phyloP scores from a whole-genome alignment of 1,140 invertebrate species.

The Tenebrio molitor region DNA sequence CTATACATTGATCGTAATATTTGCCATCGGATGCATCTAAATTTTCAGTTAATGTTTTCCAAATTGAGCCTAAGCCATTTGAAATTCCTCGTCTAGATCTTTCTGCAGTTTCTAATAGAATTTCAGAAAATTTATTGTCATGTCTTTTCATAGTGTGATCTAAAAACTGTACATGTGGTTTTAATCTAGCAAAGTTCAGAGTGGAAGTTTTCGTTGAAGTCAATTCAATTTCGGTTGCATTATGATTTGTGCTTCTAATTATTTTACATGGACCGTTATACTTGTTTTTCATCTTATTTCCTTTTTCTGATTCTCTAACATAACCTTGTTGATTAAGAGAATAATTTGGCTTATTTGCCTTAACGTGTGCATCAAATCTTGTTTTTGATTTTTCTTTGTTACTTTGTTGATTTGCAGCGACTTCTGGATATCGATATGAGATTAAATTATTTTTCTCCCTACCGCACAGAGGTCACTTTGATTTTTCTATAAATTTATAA shows the following conservation, averaged over 20 bases:
- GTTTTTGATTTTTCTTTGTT: constrained; percentile 45
- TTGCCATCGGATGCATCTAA: constrained; percentile 52
- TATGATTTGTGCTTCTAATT: neutral
- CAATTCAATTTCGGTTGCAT: neutral
- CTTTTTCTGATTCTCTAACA: constrained; percentile 48
- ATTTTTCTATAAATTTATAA: too few species aligned
- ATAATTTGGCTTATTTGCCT: neutral
- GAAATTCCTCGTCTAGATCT: constrained; percentile 48
- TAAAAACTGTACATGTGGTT: neutral
- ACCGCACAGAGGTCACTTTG: neutral
- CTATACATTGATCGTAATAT: constrained; percentile 53
- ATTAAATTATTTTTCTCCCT: neutral
- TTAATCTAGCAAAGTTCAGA: neutral
- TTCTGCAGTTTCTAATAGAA: neutral
- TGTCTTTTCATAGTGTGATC: constrained; percentile 33
- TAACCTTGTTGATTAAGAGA: constrained; percentile 36
- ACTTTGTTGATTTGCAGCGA: too few species aligned
- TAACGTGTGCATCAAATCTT: constrained; percentile 25
- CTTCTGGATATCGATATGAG: too few species aligned
- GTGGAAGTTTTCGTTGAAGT: neutral
- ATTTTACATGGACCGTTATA: neutral
- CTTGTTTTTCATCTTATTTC: constrained; percentile 1
- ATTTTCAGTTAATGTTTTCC: constrained; percentile 53
- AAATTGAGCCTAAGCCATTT: constrained; percentile 49
- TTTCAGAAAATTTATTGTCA: constrained; percentile 33